phyloP scores from a whole-genome alignment of 53 echinoderm and acorn worm species.

The Luidia sarsii region DNA sequence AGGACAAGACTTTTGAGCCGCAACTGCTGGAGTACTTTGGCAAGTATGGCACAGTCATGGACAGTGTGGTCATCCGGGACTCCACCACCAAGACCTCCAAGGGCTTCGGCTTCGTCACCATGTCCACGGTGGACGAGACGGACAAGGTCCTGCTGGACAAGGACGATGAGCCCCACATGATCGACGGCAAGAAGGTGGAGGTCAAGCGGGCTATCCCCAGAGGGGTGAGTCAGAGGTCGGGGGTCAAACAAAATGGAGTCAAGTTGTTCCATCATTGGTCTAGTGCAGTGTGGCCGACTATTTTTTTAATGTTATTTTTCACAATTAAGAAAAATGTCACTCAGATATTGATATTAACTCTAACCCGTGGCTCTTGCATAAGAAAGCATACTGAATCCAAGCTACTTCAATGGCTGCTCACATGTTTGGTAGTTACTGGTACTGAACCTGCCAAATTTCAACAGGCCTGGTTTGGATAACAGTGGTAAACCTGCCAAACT shows the following conservation, averaged over 20 bases:
- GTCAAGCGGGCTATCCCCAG: conserved; percentile 33
- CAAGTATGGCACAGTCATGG: not conserved
- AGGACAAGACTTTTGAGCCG: conserved; percentile 10
- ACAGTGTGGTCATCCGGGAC: conserved; percentile 27
- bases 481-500: no score
- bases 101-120: conserved; percentile 39
- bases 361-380: no score
- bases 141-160: conserved; percentile 30
- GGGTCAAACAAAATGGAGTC: not conserved
- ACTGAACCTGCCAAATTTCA: no score
- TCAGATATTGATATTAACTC: no score
- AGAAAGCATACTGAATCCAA: no score
- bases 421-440: no score
- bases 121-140: conserved; percentile 10
- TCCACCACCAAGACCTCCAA: not conserved
- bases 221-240: not conserved
- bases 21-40: conserved; percentile 31
- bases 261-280: not conserved
- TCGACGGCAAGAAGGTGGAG: conserved; percentile 34
- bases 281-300: no score
- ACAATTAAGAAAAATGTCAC: no score
- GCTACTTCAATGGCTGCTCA: no score
- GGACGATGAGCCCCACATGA: conserved; percentile 12
- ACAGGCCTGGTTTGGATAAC: no score
- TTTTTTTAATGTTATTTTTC: no score